Conservation (phyloP, 2,888 invertebrate genomes). For the Lottia scabra region DNA sequence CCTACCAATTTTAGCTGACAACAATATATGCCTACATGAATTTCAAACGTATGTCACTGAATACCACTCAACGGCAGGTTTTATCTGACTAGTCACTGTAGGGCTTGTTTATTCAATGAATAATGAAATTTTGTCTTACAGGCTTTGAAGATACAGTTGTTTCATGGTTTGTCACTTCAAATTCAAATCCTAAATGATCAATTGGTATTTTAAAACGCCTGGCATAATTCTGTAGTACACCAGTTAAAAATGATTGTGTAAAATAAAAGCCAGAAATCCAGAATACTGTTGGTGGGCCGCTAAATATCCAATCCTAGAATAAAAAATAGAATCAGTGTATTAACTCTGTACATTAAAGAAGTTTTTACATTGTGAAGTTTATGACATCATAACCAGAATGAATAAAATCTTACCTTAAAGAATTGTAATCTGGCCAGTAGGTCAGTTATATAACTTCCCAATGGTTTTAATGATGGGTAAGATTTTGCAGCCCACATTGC, state of each 20-base stretch:
- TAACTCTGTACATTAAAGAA: too few species aligned
- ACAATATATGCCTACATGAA: too few species aligned
- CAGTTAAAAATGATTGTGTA: conserved; percentile 69
- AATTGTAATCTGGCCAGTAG: conserved; percentile 64
- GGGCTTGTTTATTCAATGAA: too few species aligned
- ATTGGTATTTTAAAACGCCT: conserved; percentile 66
- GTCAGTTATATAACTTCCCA: conserved; percentile 68
- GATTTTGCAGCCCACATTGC: conserved; percentile 68
- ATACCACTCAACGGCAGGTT: too few species aligned
- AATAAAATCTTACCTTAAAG: conserved; percentile 57
- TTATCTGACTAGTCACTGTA: too few species aligned
- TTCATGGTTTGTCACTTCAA: conserved; percentile 60
- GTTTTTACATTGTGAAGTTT: too few species aligned
- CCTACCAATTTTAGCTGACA: too few species aligned
- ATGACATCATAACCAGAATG: neutral
- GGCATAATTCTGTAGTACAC: conserved; percentile 67
- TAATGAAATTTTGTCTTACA: conserved; percentile 41
- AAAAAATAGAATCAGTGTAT: neutral
- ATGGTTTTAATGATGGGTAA: conserved; percentile 68
- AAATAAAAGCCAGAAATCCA: conserved; percentile 71
- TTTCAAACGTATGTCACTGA: too few species aligned
- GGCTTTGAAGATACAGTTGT: conserved; percentile 56
- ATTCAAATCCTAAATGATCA: conserved; percentile 65
- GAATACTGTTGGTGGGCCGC: conserved; percentile 66
- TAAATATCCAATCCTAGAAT: conserved; percentile 63